A percentile compares a stretch with the other conserved stretches of the same genome.
These are phyloP conservation scores for Perca schrenkii DNA, from an alignment of 2,113 vertebrate genomes.

Conservation along the genomic window DNA sequence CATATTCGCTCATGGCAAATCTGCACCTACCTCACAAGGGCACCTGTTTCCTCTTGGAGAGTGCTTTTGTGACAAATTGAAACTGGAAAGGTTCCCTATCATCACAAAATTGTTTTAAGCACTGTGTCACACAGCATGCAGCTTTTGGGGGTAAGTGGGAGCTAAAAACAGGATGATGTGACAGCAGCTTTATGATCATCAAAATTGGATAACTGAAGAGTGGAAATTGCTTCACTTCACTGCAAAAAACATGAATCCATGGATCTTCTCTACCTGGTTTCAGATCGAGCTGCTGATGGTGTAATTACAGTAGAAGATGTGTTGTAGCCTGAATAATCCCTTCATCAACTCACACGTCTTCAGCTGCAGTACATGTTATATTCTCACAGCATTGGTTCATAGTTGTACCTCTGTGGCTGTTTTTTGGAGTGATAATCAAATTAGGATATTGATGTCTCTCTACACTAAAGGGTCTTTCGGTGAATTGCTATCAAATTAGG, in stretches of 20 bases:
- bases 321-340: constrained; percentile 1
- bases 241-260: constrained; percentile 5
- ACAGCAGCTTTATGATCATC: background rate
- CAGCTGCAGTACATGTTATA: background rate
- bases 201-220: background rate
- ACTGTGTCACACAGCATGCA: background rate
- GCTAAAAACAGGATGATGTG: background rate
- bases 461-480: background rate
- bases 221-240: background rate
- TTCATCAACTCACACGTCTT: background rate
- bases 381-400: background rate
- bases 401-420: background rate
- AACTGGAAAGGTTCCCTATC: constrained; percentile 18
- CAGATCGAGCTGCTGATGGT: background rate
- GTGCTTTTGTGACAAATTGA: constrained; percentile 1
- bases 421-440: background rate
- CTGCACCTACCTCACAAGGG: constrained; percentile 20
- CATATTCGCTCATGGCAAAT: constrained; percentile 27
- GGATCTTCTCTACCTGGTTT: background rate
- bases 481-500: background rate
- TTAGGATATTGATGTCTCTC: background rate
- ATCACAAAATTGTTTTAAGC: constrained; percentile 15
- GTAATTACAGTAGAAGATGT: background rate
- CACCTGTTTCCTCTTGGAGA: constrained; percentile 23
- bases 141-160: constrained; percentile 16